phyloP scores from a whole-genome alignment of 2,888 invertebrate species.

The Tuta absoluta region DNA sequence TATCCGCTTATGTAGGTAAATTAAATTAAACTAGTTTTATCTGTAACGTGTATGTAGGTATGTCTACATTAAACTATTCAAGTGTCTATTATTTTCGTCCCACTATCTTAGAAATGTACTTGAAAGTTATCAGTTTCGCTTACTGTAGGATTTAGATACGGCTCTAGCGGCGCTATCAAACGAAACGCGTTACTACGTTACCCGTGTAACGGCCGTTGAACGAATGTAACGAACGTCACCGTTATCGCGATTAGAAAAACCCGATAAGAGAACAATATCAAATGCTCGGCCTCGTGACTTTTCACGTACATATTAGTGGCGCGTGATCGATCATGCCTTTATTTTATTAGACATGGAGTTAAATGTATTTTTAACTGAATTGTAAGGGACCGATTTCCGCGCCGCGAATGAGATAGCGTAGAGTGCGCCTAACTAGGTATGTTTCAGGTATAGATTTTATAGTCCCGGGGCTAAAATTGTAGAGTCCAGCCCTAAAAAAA shows the following conservation, averaged over 20 bases:
- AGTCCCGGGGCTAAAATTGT: no score
- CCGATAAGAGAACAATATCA: not conserved
- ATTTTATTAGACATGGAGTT: not conserved
- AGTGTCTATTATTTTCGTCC: constrained; percentile 1
- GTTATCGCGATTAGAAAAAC: not conserved
- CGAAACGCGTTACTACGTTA: constrained; percentile 31
- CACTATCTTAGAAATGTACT: not conserved
- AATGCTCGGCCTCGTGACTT: constrained; percentile 6
- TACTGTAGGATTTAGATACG: not conserved
- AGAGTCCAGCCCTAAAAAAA: no score
- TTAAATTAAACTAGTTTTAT: no score
- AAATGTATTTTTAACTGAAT: no score
- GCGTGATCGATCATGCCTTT: not conserved
- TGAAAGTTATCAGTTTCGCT: not conserved
- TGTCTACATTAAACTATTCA: not conserved
- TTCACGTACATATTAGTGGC: not conserved
- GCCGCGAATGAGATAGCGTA: no score
- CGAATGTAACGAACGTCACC: constrained; percentile 12
- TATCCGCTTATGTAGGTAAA: no score
- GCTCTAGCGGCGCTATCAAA: constrained; percentile 34
- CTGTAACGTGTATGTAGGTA: no score
- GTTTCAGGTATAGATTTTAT: no score
- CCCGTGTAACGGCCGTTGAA: constrained; percentile 46
- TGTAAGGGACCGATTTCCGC: no score
- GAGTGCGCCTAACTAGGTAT: no score